A percentile compares a stretch with the other conserved stretches of the same genome.
Evolutionary conservation across 2,113 vertebrate genomes (phyloP).

Genomic region (Ploceus nigricollis): DNA sequence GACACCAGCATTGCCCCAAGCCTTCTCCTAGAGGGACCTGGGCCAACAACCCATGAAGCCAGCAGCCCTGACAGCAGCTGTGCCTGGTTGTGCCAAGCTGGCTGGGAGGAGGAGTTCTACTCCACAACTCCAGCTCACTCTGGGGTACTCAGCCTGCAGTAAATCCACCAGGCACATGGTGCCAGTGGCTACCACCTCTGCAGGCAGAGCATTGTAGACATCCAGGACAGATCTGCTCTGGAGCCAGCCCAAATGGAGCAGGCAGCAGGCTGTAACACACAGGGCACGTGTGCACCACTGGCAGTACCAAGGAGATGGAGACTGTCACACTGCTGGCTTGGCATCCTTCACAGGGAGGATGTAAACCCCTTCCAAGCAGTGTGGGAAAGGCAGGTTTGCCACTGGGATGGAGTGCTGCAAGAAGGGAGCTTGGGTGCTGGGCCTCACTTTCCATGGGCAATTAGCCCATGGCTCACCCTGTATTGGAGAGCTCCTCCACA

Average conservation of each 20-base stretch:
- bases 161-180: background rate
- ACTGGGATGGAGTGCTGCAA: fast-evolving
- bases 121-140: background rate
- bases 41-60: background rate
- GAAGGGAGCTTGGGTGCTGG: background rate
- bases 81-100: background rate
- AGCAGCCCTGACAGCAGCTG: background rate
- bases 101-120: background rate
- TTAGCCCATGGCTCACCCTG: background rate
- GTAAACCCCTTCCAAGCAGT: background rate
- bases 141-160: fast-evolving
- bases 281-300: fast-evolving
- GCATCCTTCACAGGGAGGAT: background rate
- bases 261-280: background rate
- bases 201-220: background rate
- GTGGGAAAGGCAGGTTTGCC: background rate
- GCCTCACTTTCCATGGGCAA: background rate
- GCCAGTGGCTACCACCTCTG: background rate
- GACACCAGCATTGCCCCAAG: background rate
- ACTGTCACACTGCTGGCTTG: background rate
- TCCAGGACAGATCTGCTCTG: background rate
- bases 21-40: background rate
- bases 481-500: background rate
- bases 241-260: background rate
- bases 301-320: background rate